Conservation (phyloP, 1,140 invertebrate species). For the Spodoptera frugiperda region DNA sequence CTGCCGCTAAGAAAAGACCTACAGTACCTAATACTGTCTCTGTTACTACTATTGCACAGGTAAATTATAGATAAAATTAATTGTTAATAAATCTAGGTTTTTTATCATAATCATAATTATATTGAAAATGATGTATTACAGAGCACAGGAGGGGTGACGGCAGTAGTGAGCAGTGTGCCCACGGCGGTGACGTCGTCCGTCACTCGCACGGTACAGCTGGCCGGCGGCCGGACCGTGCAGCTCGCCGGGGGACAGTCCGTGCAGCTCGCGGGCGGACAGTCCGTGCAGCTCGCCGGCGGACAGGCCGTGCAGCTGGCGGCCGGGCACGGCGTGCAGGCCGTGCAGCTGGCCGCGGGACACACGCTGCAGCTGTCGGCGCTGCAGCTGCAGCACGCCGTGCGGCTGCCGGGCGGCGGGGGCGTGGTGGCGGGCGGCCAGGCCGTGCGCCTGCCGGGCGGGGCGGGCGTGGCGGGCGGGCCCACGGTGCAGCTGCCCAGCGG, state of each 20-base stretch:
- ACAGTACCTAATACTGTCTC: slow-evolving; percentile 62
- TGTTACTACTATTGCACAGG: slow-evolving; percentile 71
- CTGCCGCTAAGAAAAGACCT: slow-evolving; percentile 66
- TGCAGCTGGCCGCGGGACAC: slow-evolving; percentile 67
- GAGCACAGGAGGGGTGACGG: slow-evolving; percentile 63
- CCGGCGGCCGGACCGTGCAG: neutral
- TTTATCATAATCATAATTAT: no score
- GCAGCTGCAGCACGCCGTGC: slow-evolving; percentile 66
- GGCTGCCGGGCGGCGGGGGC: slow-evolving; percentile 59
- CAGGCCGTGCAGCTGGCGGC: slow-evolving; percentile 68
- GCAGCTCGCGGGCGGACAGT: slow-evolving; percentile 49
- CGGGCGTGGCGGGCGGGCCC: slow-evolving; percentile 49
- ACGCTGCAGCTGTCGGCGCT: slow-evolving; percentile 73
- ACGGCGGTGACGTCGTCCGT: slow-evolving; percentile 63
- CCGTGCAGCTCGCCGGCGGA: slow-evolving; percentile 56
- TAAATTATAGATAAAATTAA: no score
- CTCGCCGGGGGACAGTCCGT: slow-evolving; percentile 50
- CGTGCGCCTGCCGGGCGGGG: slow-evolving; percentile 59
- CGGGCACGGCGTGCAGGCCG: slow-evolving; percentile 59
- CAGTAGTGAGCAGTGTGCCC: slow-evolving; percentile 67
- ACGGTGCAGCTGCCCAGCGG: slow-evolving; percentile 75
- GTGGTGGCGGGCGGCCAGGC: slow-evolving; percentile 60
- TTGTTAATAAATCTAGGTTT: no score
- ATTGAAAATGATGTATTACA: slow-evolving; percentile 44
- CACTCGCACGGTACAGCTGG: slow-evolving; percentile 69